phyloP scores from a whole-genome alignment of 2,797 vertebrate species.

The Myotis daubentonii region DNA sequence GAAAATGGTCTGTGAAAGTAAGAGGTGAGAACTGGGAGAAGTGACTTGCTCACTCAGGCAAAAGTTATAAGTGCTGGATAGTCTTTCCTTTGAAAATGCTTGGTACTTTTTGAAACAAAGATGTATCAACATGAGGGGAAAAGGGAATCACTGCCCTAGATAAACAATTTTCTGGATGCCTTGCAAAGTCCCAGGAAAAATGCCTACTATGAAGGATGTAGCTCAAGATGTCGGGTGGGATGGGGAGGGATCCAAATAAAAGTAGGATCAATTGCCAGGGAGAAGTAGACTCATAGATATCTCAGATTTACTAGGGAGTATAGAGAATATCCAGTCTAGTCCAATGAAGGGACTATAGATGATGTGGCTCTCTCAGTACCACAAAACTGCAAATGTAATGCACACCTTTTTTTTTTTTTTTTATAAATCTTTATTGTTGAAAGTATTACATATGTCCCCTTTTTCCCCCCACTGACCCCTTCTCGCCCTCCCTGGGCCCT shows the following conservation, averaged over 20 bases:
- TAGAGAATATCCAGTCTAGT: not conserved
- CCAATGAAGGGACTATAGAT: not conserved
- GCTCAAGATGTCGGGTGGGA: not conserved
- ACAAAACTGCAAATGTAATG: not conserved
- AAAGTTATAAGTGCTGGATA: not conserved
- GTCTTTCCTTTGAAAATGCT: constrained; percentile 30
- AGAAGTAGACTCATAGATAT: not conserved
- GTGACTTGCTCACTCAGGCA: not conserved
- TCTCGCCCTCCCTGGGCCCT: no score
- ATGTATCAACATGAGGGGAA: not conserved
- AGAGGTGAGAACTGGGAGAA: not conserved
- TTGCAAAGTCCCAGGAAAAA: not conserved
- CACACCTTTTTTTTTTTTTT: not conserved
- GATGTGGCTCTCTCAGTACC: not conserved
- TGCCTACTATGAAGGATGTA: not conserved
- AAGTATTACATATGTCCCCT: no score
- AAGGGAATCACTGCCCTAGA: not conserved
- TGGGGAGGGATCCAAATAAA: not conserved
- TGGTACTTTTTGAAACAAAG: constrained; percentile 1
- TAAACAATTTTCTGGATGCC: not conserved
- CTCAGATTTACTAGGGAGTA: not conserved
- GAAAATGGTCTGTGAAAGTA: constrained; percentile 16
- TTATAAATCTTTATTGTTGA: no score
- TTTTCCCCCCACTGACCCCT: no score
- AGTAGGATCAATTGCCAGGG: not conserved